These are phyloP conservation scores for Erythrolamprus reginae DNA, from an alignment of 2,113 vertebrate genomes.

Conservation along the genomic window DNA sequence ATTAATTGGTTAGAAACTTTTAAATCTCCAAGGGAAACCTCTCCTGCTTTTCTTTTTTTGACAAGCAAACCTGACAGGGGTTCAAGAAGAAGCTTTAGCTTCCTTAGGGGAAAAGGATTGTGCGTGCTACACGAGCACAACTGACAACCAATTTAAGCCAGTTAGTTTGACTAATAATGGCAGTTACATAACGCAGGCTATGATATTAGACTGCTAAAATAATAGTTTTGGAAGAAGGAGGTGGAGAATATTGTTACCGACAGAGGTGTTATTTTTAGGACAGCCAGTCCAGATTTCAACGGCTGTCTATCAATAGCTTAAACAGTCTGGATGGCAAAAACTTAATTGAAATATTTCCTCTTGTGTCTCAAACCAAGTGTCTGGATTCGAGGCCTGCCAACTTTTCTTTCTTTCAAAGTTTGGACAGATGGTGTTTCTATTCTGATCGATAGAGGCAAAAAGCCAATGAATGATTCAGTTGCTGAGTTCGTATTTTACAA, in stretches of 20 bases:
- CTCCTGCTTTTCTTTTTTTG: not conserved
- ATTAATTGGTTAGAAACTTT: not conserved
- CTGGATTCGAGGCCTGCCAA: slow-evolving; percentile 25
- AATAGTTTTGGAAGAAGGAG: not conserved
- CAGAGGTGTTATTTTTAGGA: not conserved
- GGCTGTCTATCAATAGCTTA: slow-evolving; percentile 16
- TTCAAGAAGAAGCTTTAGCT: not conserved
- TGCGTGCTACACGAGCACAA: not conserved
- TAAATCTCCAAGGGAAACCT: not conserved
- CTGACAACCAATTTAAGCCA: not conserved
- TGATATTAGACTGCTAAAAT: not conserved
- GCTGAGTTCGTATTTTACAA: slow-evolving; percentile 20
- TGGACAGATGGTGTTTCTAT: slow-evolving; percentile 26
- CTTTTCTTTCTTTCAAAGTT: slow-evolving; percentile 1
- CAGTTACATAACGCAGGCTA: not conserved
- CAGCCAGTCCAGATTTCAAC: not conserved
- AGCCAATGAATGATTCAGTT: slow-evolving; percentile 26
- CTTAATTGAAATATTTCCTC: slow-evolving; percentile 43
- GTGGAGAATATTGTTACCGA: not conserved
- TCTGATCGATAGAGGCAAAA: slow-evolving; percentile 35
- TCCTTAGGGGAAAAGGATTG: not conserved
- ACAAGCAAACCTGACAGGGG: not conserved
- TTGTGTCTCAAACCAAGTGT: slow-evolving; percentile 15
- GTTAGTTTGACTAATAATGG: not conserved
- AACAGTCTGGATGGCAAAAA: slow-evolving; percentile 32